Percentiles rank a stretch among this genome's conserved stretches.
These are phyloP conservation scores for Sander lucioperca DNA, from an alignment of 2,113 vertebrate genomes.

Conservation along the genomic window DNA sequence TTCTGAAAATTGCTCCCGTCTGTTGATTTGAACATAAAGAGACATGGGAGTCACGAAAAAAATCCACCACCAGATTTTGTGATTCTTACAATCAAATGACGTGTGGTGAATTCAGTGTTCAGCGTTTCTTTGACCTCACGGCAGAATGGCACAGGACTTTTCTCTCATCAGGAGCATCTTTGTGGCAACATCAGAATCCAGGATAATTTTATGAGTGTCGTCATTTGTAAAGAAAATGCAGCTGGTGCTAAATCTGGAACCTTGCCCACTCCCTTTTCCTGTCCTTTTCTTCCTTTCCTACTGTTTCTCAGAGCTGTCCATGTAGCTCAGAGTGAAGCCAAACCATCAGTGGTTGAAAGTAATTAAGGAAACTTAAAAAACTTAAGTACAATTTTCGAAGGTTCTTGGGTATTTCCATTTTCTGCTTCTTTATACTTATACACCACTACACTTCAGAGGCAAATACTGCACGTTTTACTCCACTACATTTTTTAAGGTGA, in stretches of 20 bases:
- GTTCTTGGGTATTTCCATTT: too few relatives aligned
- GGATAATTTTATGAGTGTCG: background rate
- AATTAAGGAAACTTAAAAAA: too few relatives aligned
- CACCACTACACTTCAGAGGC: too few relatives aligned
- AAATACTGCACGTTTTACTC: too few relatives aligned
- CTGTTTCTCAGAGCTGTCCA: background rate
- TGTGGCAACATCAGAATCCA: background rate
- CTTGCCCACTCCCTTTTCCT: background rate
- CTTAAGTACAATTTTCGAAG: too few relatives aligned
- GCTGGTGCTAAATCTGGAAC: constrained; percentile 14
- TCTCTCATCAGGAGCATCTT: background rate
- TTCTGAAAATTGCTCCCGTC: constrained; percentile 68
- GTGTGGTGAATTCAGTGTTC: constrained; percentile 11
- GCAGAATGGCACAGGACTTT: background rate
- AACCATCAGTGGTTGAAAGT: background rate
- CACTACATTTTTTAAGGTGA: too few relatives aligned
- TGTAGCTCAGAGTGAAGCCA: background rate
- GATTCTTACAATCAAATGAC: constrained; percentile 22
- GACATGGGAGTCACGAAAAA: constrained; percentile 40
- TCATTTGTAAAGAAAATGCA: background rate
- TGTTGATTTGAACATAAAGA: constrained; percentile 63
- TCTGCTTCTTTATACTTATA: too few relatives aligned
- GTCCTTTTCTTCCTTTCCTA: background rate
- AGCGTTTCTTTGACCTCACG: background rate
- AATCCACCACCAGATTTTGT: constrained; percentile 16